Evolutionary conservation across 2,113 vertebrate genomes (phyloP).

Genomic region (Numida meleagris): DNA sequence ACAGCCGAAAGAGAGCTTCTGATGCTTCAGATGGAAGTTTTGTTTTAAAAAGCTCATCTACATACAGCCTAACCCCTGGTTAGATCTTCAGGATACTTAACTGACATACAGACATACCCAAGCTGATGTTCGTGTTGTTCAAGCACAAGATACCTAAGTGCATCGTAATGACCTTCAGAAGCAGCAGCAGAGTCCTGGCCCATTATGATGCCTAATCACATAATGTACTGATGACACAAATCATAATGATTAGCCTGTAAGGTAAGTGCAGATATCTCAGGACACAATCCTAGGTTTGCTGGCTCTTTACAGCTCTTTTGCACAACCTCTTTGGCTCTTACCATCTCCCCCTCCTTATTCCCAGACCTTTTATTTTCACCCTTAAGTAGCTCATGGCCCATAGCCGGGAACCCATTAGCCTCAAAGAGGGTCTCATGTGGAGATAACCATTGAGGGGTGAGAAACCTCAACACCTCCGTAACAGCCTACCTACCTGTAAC

Average conservation of each 20-base stretch:
- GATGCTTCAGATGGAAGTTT: constrained; percentile 1
- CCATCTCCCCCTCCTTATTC: background rate
- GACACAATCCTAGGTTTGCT: background rate
- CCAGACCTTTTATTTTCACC: background rate
- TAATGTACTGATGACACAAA: background rate
- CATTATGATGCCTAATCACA: background rate
- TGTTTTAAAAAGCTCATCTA: background rate
- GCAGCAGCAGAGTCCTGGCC: background rate
- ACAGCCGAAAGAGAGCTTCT: background rate
- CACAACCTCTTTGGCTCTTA: background rate
- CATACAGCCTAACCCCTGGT: background rate
- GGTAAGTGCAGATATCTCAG: background rate
- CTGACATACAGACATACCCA: background rate
- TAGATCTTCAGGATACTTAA: background rate
- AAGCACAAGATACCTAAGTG: background rate
- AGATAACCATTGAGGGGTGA: background rate
- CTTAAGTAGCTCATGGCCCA: background rate
- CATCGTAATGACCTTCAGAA: background rate
- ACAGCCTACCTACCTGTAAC: background rate
- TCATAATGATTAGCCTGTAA: background rate
- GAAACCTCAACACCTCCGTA: background rate
- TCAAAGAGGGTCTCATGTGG: background rate
- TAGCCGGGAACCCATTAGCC: background rate
- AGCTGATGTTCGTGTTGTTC: background rate
- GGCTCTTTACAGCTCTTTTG: background rate